Conservation (phyloP, 2,888 invertebrate genomes). For the Baccha elongata region DNA sequence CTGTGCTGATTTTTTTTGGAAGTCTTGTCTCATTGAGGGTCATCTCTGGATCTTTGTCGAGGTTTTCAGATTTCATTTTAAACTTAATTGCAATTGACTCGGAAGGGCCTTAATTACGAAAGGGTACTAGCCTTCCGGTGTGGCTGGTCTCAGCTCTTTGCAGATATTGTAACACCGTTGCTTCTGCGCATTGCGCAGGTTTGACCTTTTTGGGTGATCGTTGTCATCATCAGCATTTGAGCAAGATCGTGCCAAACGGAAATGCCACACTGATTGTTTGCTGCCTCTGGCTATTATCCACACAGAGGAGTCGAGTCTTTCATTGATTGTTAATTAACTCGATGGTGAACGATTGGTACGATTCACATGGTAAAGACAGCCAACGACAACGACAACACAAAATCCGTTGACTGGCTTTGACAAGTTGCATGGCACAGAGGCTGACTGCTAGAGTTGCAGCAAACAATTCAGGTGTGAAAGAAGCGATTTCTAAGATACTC, state of each 20-base stretch:
- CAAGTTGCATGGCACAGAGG: constrained; percentile 36
- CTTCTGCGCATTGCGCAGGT: constrained; percentile 61
- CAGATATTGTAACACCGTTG: constrained; percentile 60
- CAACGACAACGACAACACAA: neutral
- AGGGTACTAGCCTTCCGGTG: constrained; percentile 67
- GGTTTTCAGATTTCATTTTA: constrained; percentile 51
- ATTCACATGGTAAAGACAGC: constrained; percentile 30
- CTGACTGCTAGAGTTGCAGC: constrained; percentile 35
- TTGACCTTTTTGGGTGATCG: constrained; percentile 68
- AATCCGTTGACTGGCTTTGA: constrained; percentile 56
- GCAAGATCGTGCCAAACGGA: constrained; percentile 66
- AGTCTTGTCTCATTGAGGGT: constrained; percentile 50
- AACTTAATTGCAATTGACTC: constrained; percentile 62
- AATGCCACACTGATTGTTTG: constrained; percentile 62
- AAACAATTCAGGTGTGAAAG: constrained; percentile 56
- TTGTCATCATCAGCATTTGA: constrained; percentile 28
- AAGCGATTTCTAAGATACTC: constrained; percentile 41
- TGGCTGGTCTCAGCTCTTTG: constrained; percentile 14
- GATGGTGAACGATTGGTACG: constrained; percentile 49
- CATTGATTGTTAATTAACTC: constrained; percentile 71
- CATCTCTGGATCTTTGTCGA: constrained; percentile 57
- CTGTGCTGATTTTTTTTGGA: constrained; percentile 16
- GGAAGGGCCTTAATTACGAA: constrained; percentile 58
- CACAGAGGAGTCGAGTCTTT: constrained; percentile 1
- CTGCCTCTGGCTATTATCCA: neutral